These are phyloP conservation scores for Anhinga anhinga DNA, from an alignment of 2,113 vertebrate genomes.

Conservation along the genomic window DNA sequence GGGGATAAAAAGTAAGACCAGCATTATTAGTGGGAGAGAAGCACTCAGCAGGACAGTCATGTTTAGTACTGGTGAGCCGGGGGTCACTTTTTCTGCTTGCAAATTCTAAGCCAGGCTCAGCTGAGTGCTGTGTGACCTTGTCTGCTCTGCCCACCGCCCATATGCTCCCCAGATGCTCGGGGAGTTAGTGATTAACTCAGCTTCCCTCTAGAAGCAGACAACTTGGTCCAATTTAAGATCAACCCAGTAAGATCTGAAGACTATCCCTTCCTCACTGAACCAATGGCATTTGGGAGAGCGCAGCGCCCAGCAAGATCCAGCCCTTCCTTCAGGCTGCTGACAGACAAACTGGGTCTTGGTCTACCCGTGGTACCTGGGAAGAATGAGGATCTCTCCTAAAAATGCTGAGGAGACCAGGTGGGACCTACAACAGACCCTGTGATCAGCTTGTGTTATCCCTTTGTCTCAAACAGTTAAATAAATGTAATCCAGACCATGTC, in stretches of 20 bases:
- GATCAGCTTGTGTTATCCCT: neutral
- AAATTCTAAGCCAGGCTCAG: neutral
- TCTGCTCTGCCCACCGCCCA: neutral
- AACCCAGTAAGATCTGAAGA: accelerated
- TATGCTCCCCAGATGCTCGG: neutral
- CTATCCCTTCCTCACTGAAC: neutral
- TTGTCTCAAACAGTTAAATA: neutral
- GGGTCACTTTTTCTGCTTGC: neutral
- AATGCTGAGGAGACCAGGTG: neutral
- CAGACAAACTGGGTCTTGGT: neutral
- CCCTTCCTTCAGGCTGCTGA: neutral
- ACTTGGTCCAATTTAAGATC: neutral
- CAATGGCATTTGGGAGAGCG: neutral
- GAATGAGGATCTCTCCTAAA: neutral
- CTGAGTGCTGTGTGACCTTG: neutral
- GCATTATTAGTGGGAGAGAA: neutral
- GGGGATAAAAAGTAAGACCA: neutral
- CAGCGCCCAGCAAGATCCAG: neutral
- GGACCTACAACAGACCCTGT: neutral
- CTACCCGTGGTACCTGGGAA: neutral
- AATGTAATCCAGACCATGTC: neutral
- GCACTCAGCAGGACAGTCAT: accelerated
- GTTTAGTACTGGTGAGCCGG: neutral
- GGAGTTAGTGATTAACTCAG: neutral
- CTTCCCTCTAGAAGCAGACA: neutral